Evolutionary conservation across 2,113 vertebrate genomes (phyloP).

Genomic region (Colaptes auratus): DNA sequence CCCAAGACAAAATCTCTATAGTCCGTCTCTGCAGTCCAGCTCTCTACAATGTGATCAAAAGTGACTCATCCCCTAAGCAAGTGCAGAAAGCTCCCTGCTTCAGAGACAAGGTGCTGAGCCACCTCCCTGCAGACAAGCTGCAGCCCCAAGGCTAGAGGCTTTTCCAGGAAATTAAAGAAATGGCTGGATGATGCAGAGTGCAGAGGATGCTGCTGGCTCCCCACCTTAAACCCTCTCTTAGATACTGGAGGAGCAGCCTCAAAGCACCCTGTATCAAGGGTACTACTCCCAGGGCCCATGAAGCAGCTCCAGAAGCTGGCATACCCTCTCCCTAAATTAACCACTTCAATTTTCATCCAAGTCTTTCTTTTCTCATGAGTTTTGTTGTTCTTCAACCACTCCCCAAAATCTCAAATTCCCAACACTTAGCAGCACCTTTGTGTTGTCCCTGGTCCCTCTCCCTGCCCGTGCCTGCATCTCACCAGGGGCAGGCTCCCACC

Average conservation of each 20-base stretch:
- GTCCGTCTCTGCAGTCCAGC: too few species aligned
- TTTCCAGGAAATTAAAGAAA: neutral
- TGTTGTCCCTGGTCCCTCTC: accelerated
- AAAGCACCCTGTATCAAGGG: neutral
- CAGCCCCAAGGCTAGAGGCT: neutral
- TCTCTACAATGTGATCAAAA: neutral
- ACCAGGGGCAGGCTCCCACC: neutral
- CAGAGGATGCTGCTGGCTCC: neutral
- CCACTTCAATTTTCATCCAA: neutral
- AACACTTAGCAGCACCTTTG: neutral
- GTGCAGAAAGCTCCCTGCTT: neutral
- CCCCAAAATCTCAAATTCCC: neutral
- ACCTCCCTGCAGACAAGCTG: neutral
- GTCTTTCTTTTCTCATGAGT: neutral
- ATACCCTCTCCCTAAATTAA: neutral
- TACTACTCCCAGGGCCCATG: neutral
- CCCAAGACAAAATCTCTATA: neutral
- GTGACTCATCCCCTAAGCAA: neutral
- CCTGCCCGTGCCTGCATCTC: neutral
- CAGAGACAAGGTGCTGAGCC: neutral
- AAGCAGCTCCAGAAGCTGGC: neutral
- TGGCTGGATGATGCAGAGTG: neutral
- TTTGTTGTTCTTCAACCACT: neutral
- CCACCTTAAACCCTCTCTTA: neutral
- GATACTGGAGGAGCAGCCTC: neutral